Conservation (phyloP, 2,113 vertebrate genomes). For the Trematomus loennbergii region DNA sequence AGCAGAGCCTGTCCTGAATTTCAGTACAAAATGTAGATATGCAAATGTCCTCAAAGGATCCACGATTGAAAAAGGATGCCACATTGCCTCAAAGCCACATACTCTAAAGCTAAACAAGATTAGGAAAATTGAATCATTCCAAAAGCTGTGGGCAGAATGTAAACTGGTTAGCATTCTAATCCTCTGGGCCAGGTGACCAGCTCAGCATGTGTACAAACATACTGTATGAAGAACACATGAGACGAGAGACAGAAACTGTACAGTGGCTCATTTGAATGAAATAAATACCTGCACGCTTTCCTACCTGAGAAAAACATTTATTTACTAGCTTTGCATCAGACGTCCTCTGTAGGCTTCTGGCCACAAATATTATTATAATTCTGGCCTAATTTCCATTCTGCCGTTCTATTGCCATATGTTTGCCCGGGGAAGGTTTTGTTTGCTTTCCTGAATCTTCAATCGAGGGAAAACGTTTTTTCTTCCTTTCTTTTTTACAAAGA, state of each 20-base stretch:
- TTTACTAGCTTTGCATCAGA: constrained; percentile 68
- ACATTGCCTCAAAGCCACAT: constrained; percentile 86
- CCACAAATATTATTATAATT: constrained; percentile 59
- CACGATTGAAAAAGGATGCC: constrained; percentile 83
- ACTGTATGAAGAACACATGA: constrained; percentile 72
- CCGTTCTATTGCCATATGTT: constrained; percentile 66
- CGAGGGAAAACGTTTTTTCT: not conserved
- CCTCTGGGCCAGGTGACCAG: constrained; percentile 82
- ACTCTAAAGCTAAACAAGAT: constrained; percentile 89
- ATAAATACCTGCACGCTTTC: constrained; percentile 59
- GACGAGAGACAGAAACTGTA: constrained; percentile 55
- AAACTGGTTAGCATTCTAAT: constrained; percentile 86
- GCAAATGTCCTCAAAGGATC: constrained; percentile 84
- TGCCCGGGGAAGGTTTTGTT: constrained; percentile 56
- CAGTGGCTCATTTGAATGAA: constrained; percentile 66
- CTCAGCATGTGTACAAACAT: constrained; percentile 77
- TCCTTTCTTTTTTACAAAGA: not conserved
- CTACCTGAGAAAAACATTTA: constrained; percentile 59
- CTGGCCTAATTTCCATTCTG: constrained; percentile 64
- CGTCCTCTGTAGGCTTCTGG: constrained; percentile 51
- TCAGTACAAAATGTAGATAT: constrained; percentile 83
- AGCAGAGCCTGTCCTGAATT: constrained; percentile 79
- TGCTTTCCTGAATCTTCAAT: constrained; percentile 42
- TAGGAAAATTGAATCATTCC: constrained; percentile 89
- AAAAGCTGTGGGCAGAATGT: constrained; percentile 87